Evolutionary conservation across 2,888 invertebrate species (phyloP), one percentile per base, ranked within the genome.

Genomic region (Tenthredo livida): DNA sequence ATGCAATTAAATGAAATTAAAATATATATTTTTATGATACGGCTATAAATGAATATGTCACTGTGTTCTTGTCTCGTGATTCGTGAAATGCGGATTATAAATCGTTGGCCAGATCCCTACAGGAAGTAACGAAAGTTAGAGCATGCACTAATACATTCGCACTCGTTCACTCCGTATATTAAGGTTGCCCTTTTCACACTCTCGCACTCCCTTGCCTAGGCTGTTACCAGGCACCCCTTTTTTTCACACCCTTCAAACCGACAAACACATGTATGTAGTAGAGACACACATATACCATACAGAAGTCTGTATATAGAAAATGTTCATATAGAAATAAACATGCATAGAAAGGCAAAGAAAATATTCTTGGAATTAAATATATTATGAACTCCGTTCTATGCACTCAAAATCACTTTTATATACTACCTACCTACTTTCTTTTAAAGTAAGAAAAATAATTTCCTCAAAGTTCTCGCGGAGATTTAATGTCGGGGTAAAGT

Each of bases 151-250:
- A 78, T 58, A 58, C 78, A 33, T 78, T 78, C 78, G 54, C 78
- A 78, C 58, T 58, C 78, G 29, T n/a, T 58, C 54, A 10, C 43
- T 75, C 47, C 15, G 25, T 75, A 75, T 47, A 75, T 47, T 40
- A 58, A 82, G 17, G 82, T 65, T 82, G 43, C 43, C 65, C 82
- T 82, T 78, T 78, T 78, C 58, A 78, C 78, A 78, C 58, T 33
- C 78, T 78, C 9, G 33, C 47, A 75, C 21, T 37, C 75, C 43
- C 33, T 70, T 70, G 12, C 2, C 75, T n/a, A 12, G 70, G 70
- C 40, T 40, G 70, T 72, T 72, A 72, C 37, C 70, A 72, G 33
- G 70, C 37, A 40, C 33, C 70, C 37, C 70, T 72, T 40, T 61
- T 61, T 75, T 75, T 75, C 75, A 75, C 75, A 75, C 75, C 75